Conservation (phyloP, 1,140 invertebrate species). For the Apis dorsata region DNA sequence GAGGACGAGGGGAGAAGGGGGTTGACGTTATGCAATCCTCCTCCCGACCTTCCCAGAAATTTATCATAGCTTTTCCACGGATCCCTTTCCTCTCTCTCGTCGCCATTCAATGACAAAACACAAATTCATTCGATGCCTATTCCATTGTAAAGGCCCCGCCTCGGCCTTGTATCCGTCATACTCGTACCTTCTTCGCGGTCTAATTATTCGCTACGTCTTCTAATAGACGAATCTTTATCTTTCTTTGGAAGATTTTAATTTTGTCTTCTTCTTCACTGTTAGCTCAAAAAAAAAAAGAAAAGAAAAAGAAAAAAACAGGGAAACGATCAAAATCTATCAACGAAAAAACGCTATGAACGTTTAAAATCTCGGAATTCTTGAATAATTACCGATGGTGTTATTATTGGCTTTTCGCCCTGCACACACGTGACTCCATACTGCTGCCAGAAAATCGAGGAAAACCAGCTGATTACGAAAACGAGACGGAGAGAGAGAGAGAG, state of each 20-base stretch:
- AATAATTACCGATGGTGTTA: not conserved
- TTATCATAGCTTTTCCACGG: constrained; percentile 55
- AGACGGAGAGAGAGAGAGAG: not conserved
- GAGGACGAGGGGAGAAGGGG: constrained; percentile 13
- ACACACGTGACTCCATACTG: not conserved
- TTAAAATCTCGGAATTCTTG: not conserved
- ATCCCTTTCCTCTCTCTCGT: not conserved
- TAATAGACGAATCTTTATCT: not conserved
- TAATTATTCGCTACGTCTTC: not conserved
- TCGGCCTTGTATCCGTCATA: not conserved
- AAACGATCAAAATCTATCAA: too few species aligned
- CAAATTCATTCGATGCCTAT: not conserved
- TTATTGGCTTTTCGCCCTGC: not conserved
- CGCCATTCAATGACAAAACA: not conserved
- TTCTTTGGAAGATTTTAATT: not conserved
- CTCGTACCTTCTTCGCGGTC: not conserved
- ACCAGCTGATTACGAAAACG: not conserved
- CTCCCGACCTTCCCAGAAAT: constrained; percentile 66
- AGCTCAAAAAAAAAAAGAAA: not conserved
- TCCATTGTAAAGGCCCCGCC: constrained; percentile 20
- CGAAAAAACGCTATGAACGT: not conserved
- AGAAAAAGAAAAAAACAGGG: not conserved
- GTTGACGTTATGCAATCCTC: constrained; percentile 71
- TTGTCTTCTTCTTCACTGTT: not conserved
- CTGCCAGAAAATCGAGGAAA: not conserved